Evolutionary conservation across 30 jellyfish, hydroid and myxozoan genomes (phyloP), one percentile per base, ranked within the genome.

Genomic region (Aurelia aurita): DNA sequence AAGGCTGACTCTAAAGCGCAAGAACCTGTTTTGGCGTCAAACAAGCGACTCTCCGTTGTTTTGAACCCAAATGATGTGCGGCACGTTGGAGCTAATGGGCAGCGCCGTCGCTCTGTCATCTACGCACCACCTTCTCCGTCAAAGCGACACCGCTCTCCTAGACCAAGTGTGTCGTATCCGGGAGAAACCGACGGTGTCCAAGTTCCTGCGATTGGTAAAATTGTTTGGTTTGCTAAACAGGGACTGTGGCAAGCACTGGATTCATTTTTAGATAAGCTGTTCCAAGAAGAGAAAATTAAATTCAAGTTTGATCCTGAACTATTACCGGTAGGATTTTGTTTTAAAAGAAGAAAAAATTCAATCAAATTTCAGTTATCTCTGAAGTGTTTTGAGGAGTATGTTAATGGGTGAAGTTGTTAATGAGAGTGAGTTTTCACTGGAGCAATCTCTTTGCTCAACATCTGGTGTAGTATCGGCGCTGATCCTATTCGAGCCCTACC

Each of bases 171-270:
- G 18, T 44, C 55, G 20, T 45, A 45, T 9, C 12, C 79, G 18
- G 91, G 58, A 45, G 85, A 82, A 14, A 27, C 85, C 0, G 91
- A 82, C 15, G 76, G 71, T 8, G 58, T 84, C 20, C 74, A 71
- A 4, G 94, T 72, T 23, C 67, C 94, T 1, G 87, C 87, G 74
- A 23, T 20, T 8, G 94, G 79, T 12, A 72, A 60, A 59, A 84
- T 84, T 19, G 64, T 84, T 11, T 84, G 94, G 94, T 84, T 84
- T 35, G 87, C 94, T 3, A 71, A 74, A 28, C 94, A 84, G 35
- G 87, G 94, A 13, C 28, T 58, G 12, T 84, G 94, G 94, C 74
- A 76, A 45, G 87, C 94, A 3, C 83, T 84, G 22, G 94, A 84
- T 72, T 23, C 85, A 16, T 60, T 82, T 55, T 64, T 82, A 23